These are phyloP conservation scores for Hyaena hyaena DNA, from an alignment of 2,113 vertebrate genomes.

Conservation along the genomic window DNA sequence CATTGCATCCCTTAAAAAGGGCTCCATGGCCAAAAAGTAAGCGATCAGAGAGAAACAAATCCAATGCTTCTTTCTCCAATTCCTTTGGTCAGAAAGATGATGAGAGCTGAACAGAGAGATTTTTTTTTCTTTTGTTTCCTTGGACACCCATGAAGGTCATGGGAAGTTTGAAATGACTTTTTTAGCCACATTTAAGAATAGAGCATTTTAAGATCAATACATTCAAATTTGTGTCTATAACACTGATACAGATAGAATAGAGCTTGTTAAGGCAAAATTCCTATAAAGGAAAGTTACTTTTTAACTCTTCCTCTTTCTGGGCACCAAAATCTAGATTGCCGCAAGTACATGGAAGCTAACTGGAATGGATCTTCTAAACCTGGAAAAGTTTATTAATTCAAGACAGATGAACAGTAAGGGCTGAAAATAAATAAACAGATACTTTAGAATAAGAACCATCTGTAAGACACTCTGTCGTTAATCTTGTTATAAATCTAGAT, in stretches of 20 bases:
- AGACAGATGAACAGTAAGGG: neutral
- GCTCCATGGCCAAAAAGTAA: neutral
- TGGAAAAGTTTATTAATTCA: constrained; percentile 25
- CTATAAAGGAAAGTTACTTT: neutral
- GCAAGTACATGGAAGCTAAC: neutral
- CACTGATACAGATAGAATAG: neutral
- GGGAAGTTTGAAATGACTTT: neutral
- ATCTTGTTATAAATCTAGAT: constrained; percentile 1
- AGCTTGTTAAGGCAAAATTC: neutral
- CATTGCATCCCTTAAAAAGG: neutral
- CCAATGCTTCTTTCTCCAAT: neutral
- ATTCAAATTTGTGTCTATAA: neutral
- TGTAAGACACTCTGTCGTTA: neutral
- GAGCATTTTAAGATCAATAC: neutral
- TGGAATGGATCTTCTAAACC: neutral
- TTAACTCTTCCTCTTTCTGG: neutral
- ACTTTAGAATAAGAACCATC: neutral
- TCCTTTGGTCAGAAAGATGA: neutral
- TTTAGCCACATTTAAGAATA: neutral
- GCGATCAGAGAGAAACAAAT: neutral
- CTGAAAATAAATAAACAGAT: constrained; percentile 16
- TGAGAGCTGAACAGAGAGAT: neutral
- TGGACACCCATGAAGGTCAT: neutral
- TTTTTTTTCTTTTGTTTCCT: constrained; percentile 29
- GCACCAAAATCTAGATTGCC: neutral